Percentiles rank a stretch among this genome's conserved stretches.
Conservation (phyloP, 2,797 vertebrate genomes). For the Malacoraja senta region DNA sequence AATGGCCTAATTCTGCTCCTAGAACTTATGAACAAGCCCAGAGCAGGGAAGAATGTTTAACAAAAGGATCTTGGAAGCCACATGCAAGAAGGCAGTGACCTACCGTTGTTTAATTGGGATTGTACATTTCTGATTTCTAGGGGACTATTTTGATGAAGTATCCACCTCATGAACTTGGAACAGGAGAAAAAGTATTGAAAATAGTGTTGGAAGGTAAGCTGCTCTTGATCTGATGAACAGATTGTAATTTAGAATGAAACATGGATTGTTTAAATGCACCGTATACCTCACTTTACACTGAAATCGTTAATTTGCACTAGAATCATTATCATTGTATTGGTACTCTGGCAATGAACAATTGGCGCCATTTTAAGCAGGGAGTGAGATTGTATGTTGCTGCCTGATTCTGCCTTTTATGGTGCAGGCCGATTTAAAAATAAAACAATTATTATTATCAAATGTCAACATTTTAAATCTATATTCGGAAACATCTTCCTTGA, state of each 20-base stretch:
- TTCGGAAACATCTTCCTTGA: not conserved
- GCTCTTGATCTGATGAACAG: not conserved
- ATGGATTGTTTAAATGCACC: not conserved
- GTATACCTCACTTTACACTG: not conserved
- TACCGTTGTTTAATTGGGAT: not conserved
- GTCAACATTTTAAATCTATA: not conserved
- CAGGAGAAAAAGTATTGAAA: slow-evolving; percentile 52
- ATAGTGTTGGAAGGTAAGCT: slow-evolving; percentile 54
- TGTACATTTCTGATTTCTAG: slow-evolving; percentile 45
- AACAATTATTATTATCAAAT: not conserved
- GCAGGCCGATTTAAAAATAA: too few species aligned
- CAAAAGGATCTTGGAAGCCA: not conserved
- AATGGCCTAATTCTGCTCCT: too few species aligned
- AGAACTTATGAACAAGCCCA: not conserved
- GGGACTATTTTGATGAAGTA: slow-evolving; percentile 49
- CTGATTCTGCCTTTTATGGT: not conserved
- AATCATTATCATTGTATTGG: not conserved
- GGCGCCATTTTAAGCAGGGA: not conserved
- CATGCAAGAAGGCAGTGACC: too few species aligned
- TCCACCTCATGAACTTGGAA: slow-evolving; percentile 47
- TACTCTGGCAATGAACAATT: not conserved
- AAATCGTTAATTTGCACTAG: not conserved
- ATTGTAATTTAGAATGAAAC: not conserved
- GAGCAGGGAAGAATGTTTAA: not conserved
- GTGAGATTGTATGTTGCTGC: not conserved